Conservation (phyloP, 2,797 vertebrate genomes). For the Falco biarmicus region DNA sequence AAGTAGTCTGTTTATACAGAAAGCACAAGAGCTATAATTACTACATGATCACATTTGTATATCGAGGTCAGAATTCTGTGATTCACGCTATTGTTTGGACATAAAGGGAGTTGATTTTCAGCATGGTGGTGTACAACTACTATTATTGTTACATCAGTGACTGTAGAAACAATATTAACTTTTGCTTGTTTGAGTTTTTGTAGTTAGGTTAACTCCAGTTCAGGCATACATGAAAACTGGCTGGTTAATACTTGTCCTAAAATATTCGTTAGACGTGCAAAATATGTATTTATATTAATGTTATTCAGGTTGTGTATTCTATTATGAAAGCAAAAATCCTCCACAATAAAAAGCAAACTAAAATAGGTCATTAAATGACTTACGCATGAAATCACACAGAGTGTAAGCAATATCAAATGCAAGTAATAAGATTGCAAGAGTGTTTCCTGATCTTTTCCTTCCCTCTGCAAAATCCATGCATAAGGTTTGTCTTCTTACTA, state of each 20-base stretch:
- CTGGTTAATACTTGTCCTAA: background rate
- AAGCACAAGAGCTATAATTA: slow-evolving; percentile 66
- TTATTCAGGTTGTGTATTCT: background rate
- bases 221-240: background rate
- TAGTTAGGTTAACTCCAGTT: background rate
- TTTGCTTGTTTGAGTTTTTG: slow-evolving; percentile 33
- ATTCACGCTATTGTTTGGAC: slow-evolving; percentile 66
- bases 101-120: slow-evolving; percentile 70
- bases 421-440: background rate
- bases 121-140: slow-evolving; percentile 35
- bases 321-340: background rate
- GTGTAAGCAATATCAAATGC: background rate
- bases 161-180: slow-evolving; percentile 68
- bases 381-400: background rate
- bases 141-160: slow-evolving; percentile 56
- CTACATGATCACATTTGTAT: slow-evolving; percentile 56
- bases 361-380: background rate
- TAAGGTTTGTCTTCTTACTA: background rate
- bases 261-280: background rate
- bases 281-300: background rate
- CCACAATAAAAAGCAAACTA: background rate
- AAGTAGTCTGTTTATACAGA: slow-evolving; percentile 67
- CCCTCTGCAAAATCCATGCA: background rate
- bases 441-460: background rate
- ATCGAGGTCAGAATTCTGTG: slow-evolving; percentile 72